Conservation (phyloP, 2,797 vertebrate genomes). For the Hydrophis major region DNA sequence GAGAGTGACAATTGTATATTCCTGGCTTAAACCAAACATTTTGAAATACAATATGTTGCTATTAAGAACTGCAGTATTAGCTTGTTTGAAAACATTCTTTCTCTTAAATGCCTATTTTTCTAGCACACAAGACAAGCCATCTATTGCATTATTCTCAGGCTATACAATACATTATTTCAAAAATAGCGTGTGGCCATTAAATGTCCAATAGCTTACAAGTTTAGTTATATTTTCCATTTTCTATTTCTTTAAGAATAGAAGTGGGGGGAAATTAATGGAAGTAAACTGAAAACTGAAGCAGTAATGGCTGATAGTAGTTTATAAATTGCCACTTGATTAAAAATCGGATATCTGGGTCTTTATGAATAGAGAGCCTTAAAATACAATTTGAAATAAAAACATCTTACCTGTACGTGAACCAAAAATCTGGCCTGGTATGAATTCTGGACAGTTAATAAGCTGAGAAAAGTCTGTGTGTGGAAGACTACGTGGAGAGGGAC, state of each 20-base stretch:
- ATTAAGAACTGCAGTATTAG: background rate
- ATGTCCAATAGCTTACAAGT: background rate
- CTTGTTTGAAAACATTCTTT: background rate
- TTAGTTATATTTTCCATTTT: background rate
- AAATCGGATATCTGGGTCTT: background rate
- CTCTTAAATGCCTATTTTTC: background rate
- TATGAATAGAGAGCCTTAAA: background rate
- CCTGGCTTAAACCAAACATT: background rate
- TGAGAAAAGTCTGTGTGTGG: slow-evolving; percentile 87
- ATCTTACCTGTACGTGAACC: slow-evolving; percentile 74
- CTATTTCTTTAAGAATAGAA: background rate
- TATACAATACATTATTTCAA: background rate
- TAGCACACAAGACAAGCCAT: background rate
- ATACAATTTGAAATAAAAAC: slow-evolving; percentile 32
- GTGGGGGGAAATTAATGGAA: background rate
- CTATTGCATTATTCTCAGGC: background rate
- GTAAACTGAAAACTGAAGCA: background rate
- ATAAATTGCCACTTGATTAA: background rate
- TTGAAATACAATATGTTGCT: background rate
- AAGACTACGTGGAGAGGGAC: slow-evolving; percentile 70
- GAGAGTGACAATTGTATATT: background rate
- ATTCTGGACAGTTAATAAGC: slow-evolving; percentile 88
- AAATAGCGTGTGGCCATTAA: background rate
- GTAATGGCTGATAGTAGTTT: background rate
- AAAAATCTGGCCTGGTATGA: slow-evolving; percentile 84